Percentiles rank a stretch among this genome's conserved stretches.
Conservation (phyloP, 2,888 invertebrate genomes). For the Zeuzera pyrina region DNA sequence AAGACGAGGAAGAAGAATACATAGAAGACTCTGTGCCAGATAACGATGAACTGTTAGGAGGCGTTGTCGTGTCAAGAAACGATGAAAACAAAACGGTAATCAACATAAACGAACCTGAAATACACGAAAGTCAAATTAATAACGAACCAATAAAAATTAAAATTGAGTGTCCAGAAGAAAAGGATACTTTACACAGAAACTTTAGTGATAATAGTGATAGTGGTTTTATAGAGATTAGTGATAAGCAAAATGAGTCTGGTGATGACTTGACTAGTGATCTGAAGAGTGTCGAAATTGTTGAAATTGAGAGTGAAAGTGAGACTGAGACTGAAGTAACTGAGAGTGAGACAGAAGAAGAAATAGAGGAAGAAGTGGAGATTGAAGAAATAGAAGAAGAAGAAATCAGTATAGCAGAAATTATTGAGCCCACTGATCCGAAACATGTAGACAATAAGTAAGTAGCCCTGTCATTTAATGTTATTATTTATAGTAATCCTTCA, state of each 20-base stretch:
- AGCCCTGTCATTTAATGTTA: too few species aligned
- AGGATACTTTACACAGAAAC: slow-evolving; percentile 42
- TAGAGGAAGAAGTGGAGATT: slow-evolving; percentile 36
- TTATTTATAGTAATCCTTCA: too few species aligned
- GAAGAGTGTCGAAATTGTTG: slow-evolving; percentile 25
- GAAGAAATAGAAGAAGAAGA: slow-evolving; percentile 31
- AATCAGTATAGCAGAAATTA: slow-evolving; percentile 14
- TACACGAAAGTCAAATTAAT: too few species aligned
- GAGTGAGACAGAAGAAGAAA: slow-evolving; percentile 9
- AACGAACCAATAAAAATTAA: slow-evolving; percentile 34
- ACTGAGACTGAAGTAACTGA: slow-evolving; percentile 29
- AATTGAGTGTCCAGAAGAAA: slow-evolving; percentile 34
- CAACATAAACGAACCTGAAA: slow-evolving; percentile 27
- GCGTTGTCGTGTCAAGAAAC: slow-evolving; percentile 28
- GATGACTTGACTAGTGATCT: slow-evolving; percentile 38
- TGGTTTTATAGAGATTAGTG: slow-evolving; percentile 59
- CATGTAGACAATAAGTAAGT: slow-evolving; percentile 15
- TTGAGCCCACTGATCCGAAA: slow-evolving; percentile 10
- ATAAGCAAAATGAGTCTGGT: slow-evolving; percentile 36
- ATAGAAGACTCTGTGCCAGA: slow-evolving; percentile 42
- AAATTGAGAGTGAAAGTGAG: slow-evolving; percentile 20
- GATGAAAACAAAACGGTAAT: slow-evolving; percentile 48
- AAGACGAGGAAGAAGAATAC: slow-evolving; percentile 34
- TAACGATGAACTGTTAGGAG: slow-evolving; percentile 41
- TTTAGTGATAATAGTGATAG: slow-evolving; percentile 67